These are phyloP conservation scores for Chouioia cunea DNA, from an alignment of 2,888 invertebrate species.

Conservation along the genomic window DNA sequence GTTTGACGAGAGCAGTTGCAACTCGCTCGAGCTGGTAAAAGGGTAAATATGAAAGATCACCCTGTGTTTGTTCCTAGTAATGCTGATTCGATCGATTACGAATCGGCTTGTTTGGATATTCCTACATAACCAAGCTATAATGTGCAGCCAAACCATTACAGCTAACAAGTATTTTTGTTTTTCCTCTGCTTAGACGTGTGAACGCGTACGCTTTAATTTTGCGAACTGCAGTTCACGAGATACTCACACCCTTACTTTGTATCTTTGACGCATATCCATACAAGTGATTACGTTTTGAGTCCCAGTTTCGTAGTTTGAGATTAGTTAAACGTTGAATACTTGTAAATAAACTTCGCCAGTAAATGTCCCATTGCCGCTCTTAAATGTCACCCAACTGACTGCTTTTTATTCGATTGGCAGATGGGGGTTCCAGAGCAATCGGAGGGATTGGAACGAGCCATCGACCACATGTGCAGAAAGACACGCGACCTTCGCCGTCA, in stretches of 20 bases:
- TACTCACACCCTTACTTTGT: too few relatives aligned
- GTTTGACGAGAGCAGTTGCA: conserved; percentile 70
- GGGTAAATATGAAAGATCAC: conserved; percentile 71
- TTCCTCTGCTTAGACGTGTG: conserved; percentile 25
- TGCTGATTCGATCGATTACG: conserved; percentile 23
- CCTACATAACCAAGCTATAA: conserved; percentile 38
- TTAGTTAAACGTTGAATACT: too few relatives aligned
- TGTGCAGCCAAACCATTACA: neutral
- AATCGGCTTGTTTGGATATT: neutral
- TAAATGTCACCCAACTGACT: neutral
- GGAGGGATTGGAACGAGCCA: conserved; percentile 91
- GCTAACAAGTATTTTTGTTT: neutral
- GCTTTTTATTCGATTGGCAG: conserved; percentile 67
- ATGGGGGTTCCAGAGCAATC: conserved; percentile 91
- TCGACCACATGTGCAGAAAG: conserved; percentile 97
- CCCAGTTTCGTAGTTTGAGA: neutral
- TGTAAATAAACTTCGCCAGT: too few relatives aligned
- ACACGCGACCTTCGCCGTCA: conserved; percentile 94
- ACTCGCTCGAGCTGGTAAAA: conserved; percentile 72
- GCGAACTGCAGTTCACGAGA: neutral
- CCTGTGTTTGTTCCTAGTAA: conserved; percentile 55
- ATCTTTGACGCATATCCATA: too few relatives aligned
- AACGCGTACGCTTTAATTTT: conserved; percentile 29
- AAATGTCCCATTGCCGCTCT: neutral
- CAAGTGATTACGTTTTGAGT: neutral